Base-by-base conservation (phyloP, 2,797 vertebrate genomes). In the Darevskia nairensis region DNA sequence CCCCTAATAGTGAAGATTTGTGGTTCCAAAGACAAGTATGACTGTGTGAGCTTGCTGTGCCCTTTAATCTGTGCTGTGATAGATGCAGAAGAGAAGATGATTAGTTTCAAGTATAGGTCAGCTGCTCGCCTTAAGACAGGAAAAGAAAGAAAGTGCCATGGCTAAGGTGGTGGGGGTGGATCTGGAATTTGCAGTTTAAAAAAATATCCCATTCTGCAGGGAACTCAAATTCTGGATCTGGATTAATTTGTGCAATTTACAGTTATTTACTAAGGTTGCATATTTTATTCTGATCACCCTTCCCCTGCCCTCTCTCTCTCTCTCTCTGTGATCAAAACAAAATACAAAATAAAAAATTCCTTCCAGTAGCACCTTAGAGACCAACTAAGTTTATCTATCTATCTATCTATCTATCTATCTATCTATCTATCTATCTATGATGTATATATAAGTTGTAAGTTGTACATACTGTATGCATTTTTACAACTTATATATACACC, bases 81-180 rank as follows among this genome's bases (percentile, higher is more conserved):
- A 76, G 61, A 90, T 39, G 86, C 2, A 85, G 85, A 84, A 66
- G 32, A 17, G 55, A 78, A 82, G 25, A 89, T 21, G 32, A 89
- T 71, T 86, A 92, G 90, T 86, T 29, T 72, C 1, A 0, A n/a
- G 50, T 59, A 29, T 86, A 86, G 84, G 86, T 88, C 88, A 86
- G 77, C 11, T 1, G 0, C 29, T 78, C 44, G 66, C 64, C 77
- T 80, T 72, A 81, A 69, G 75, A 78, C 46, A 82, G 80, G 46
- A 71, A 83, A 21, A 61, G 72, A 74, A 10, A 41, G 71, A 74
- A 19, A 41, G 71, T 85, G 46, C 55, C 25, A 21, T 50, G n/a
- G 71, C 39, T 82, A 75, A 46, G 27, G 69, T 17, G 55, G 50
- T 15, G 44, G 3, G 1, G 21, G 17, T 3, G 4, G 9, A 27